phyloP scores from a whole-genome alignment of 35 echinoderm and acorn worm species.

The Strongylocentrotus purpuratus region DNA sequence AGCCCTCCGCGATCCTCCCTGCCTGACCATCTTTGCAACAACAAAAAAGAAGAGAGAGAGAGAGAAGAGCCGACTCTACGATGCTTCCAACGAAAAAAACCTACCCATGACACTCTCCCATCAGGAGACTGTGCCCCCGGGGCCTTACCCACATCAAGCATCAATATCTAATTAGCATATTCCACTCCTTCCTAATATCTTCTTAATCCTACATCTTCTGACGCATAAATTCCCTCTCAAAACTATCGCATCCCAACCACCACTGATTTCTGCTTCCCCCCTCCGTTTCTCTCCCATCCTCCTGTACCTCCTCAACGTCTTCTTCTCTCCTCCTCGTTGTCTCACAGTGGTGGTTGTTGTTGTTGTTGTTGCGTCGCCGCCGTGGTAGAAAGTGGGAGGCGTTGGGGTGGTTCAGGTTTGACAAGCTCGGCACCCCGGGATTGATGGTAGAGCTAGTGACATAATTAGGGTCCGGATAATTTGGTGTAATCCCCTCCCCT shows the following conservation, averaged over 20 bases:
- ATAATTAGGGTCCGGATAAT: constrained; percentile 54
- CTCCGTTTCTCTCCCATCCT: not conserved
- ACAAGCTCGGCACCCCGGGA: constrained; percentile 9
- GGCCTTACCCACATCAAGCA: not conserved
- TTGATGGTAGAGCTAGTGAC: constrained; percentile 48
- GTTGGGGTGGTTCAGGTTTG: constrained; percentile 1
- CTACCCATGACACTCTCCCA: constrained; percentile 5
- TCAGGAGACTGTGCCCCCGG: not conserved
- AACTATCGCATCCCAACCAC: constrained; percentile 5
- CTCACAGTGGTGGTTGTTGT: not conserved
- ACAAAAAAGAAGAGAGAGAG: too few species aligned
- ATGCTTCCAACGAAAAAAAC: not conserved
- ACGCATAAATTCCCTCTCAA: not conserved
- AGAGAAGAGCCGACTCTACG: not conserved
- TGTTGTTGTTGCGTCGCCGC: not conserved
- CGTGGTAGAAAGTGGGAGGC: not conserved
- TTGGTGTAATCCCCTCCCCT: constrained; percentile 25
- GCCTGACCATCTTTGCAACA: not conserved
- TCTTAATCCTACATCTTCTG: not conserved
- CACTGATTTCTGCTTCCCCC: not conserved
- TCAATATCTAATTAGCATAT: constrained; percentile 48
- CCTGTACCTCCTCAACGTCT: not conserved
- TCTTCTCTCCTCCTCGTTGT: not conserved
- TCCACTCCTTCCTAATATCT: constrained; percentile 5
- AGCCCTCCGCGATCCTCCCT: not conserved